Evolutionary conservation across 2,797 vertebrate genomes (phyloP).

Genomic region (Vespertilio murinus): DNA sequence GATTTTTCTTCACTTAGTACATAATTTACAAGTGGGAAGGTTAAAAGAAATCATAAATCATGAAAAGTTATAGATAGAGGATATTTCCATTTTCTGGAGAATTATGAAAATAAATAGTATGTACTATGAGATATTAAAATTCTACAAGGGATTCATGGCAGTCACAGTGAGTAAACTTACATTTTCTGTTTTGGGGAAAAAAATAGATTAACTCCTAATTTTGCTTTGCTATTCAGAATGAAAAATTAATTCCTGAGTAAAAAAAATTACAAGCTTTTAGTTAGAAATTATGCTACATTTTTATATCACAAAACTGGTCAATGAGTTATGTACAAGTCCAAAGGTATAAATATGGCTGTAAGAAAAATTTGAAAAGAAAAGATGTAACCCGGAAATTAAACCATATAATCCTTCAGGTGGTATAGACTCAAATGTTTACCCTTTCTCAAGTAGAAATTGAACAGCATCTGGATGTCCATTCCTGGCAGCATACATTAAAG

Average conservation of each 20-base stretch:
- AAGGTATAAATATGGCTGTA: background rate
- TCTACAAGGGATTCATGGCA: background rate
- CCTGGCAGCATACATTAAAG: constrained; percentile 92
- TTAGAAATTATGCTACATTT: constrained; percentile 29
- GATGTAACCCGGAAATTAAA: background rate
- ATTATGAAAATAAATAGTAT: background rate
- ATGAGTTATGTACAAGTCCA: background rate
- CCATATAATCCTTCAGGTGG: background rate
- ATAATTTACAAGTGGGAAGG: background rate
- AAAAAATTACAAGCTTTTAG: background rate
- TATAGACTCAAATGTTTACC: constrained; percentile 84
- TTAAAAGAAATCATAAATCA: constrained; percentile 49
- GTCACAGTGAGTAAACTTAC: background rate
- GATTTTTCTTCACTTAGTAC: background rate
- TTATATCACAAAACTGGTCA: background rate
- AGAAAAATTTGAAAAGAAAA: background rate
- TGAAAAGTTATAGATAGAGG: background rate
- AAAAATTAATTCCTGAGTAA: background rate
- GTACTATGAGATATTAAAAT: background rate
- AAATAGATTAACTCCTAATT: background rate
- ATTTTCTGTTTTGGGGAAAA: background rate
- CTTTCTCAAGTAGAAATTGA: constrained; percentile 87
- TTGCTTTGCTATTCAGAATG: constrained; percentile 11
- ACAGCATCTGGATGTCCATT: constrained; percentile 89
- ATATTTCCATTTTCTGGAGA: background rate